phyloP scores from a whole-genome alignment of 2,797 vertebrate genomes.

The Ceryle rudis region DNA sequence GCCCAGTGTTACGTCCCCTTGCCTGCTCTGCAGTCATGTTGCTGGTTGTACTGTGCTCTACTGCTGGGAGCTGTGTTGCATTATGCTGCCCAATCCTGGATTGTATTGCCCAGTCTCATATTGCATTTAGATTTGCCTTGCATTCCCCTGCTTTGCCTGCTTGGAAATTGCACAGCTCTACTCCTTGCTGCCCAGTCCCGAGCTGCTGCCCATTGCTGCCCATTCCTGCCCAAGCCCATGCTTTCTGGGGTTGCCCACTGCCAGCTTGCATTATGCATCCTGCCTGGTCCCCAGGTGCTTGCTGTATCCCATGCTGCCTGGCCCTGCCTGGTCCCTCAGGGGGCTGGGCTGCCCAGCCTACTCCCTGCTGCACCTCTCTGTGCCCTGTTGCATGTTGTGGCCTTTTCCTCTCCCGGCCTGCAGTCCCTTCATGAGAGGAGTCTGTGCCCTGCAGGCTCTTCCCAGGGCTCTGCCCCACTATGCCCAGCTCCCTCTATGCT shows the following conservation, averaged over 20 bases:
- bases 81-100: background rate
- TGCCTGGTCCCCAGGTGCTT: background rate
- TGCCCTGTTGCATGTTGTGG: accelerated
- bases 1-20: accelerated
- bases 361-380: background rate
- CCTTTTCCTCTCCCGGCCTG: background rate
- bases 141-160: background rate
- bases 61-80: accelerated
- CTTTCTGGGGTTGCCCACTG: background rate
- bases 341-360: background rate
- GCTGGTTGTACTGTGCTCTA: background rate
- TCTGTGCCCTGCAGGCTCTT: background rate
- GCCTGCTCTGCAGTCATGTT: accelerated
- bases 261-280: background rate
- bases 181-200: accelerated
- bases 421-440: accelerated
- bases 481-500: background rate
- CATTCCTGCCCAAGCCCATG: too few species aligned
- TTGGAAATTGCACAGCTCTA: background rate
- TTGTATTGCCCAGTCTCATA: background rate
- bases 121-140: background rate
- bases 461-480: background rate
- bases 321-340: background rate
- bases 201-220: background rate
- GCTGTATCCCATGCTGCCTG: accelerated